These are phyloP conservation scores for Danio tinwini DNA, from an alignment of 2,797 vertebrate genomes.

Conservation along the genomic window DNA sequence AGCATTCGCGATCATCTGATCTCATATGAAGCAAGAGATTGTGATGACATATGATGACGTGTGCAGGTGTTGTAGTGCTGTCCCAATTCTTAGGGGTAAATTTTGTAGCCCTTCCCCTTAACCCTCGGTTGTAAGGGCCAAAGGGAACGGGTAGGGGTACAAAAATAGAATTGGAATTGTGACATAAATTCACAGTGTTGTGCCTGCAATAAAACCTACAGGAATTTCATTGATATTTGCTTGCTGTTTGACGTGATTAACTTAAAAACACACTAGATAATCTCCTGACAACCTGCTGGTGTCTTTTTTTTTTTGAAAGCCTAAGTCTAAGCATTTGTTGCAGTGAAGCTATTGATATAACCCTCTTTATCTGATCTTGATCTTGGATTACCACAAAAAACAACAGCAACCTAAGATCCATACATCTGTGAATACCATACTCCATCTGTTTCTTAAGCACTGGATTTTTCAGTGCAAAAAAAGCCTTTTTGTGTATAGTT, in stretches of 20 bases:
- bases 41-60: no score
- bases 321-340: not conserved
- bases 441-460: not conserved
- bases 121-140: no score
- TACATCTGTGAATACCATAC: conserved; percentile 1
- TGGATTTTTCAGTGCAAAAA: not conserved
- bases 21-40: no score
- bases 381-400: conserved; percentile 11
- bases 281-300: conserved; percentile 3
- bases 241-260: not conserved
- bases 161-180: no score
- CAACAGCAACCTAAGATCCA: not conserved
- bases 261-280: not conserved
- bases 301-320: conserved; percentile 8
- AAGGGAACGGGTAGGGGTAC: no score
- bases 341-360: not conserved
- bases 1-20: no score
- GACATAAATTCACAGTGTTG: not conserved
- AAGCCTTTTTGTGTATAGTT: not conserved
- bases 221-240: no score
- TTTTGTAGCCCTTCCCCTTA: no score
- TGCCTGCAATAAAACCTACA: no score
- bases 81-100: no score
- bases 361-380: not conserved
- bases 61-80: no score